These are phyloP conservation scores for Halcyon senegalensis DNA, from an alignment of 2,113 vertebrate species.

Conservation along the genomic window DNA sequence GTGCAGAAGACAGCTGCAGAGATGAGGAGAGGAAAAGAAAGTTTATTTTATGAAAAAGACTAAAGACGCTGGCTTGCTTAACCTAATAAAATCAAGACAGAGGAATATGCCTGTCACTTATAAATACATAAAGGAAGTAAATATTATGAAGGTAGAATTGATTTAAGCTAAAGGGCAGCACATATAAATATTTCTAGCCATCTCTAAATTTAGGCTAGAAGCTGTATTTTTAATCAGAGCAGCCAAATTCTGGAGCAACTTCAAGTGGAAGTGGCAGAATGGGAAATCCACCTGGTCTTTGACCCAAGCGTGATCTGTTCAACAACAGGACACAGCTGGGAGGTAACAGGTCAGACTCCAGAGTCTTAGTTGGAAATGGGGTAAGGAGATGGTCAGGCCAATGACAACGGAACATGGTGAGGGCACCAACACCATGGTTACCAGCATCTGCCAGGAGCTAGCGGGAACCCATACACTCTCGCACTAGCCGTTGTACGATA, in stretches of 20 bases:
- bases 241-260: conserved; percentile 1
- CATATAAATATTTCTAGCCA: conserved; percentile 48
- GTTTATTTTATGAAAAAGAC: conserved; percentile 44
- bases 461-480: neutral
- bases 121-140: conserved; percentile 62
- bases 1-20: conserved; percentile 20
- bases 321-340: neutral
- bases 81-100: conserved; percentile 46
- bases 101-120: conserved; percentile 43
- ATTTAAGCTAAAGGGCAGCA: conserved; percentile 61
- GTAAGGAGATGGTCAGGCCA: neutral
- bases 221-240: conserved; percentile 34
- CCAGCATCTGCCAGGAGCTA: neutral
- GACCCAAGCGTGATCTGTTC: neutral
- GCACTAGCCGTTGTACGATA: neutral
- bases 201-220: conserved; percentile 52
- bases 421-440: neutral
- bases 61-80: conserved; percentile 38
- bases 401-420: fast-evolving
- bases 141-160: conserved; percentile 54
- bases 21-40: neutral
- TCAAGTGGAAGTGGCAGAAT: neutral
- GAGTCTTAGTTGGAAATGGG: fast-evolving
- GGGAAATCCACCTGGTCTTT: conserved; percentile 25
- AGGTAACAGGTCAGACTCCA: neutral